phyloP scores from a whole-genome alignment of 2,797 vertebrate species.

The Scleropages formosus region DNA sequence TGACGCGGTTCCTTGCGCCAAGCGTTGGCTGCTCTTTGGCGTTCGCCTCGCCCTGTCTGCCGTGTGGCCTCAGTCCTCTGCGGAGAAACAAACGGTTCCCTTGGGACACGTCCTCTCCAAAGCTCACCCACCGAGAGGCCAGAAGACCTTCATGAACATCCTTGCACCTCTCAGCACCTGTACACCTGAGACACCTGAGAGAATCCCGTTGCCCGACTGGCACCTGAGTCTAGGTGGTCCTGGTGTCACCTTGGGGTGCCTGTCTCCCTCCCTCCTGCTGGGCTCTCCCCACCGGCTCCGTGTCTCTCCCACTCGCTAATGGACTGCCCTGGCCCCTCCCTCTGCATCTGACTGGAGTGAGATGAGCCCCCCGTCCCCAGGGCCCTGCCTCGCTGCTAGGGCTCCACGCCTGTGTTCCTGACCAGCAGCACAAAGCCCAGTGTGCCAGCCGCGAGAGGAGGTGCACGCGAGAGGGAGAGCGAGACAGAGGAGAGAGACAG shows the following conservation, averaged over 20 bases:
- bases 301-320: slow-evolving; percentile 17
- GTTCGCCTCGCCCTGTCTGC: too few relatives aligned
- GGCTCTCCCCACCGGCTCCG: slow-evolving; percentile 6
- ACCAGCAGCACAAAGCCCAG: slow-evolving; percentile 54
- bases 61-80: background rate
- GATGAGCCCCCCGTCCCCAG: slow-evolving; percentile 67
- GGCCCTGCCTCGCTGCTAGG: slow-evolving; percentile 66
- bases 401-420: slow-evolving; percentile 64
- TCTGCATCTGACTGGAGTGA: slow-evolving; percentile 51
- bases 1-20: too few relatives aligned
- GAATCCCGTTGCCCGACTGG: too few relatives aligned
- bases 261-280: background rate
- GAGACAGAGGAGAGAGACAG: slow-evolving; percentile 1
- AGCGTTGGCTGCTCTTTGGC: too few relatives aligned
- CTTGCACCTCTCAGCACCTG: background rate
- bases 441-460: slow-evolving; percentile 49
- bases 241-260: background rate
- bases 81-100: background rate
- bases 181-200: background rate
- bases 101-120: too few relatives aligned
- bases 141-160: background rate
- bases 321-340: slow-evolving; percentile 58
- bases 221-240: background rate
- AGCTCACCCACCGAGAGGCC: too few relatives aligned
- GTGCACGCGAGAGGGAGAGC: slow-evolving; percentile 27